These are phyloP conservation scores for Acanthopagrus latus DNA, from an alignment of 2,797 vertebrate genomes.

Conservation along the genomic window DNA sequence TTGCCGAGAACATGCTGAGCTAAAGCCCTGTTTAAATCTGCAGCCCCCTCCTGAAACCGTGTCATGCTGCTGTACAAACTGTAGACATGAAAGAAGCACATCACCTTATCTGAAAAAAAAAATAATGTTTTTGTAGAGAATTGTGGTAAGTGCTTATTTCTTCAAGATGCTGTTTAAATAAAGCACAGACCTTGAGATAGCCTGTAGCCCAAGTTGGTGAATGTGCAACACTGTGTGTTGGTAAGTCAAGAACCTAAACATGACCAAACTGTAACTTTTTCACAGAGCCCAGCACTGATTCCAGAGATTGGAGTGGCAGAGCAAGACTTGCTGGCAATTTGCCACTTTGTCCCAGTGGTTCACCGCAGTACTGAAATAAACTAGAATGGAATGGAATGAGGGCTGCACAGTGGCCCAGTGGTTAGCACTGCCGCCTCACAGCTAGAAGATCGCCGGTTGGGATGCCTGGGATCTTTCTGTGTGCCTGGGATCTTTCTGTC, in stretches of 20 bases:
- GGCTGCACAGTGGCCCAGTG: too few relatives aligned
- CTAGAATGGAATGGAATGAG: too few relatives aligned
- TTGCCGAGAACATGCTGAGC: constrained; percentile 22
- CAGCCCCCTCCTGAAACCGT: constrained; percentile 21
- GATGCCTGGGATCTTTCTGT: too few relatives aligned
- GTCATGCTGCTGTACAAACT: constrained; percentile 17
- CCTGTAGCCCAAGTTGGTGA: constrained; percentile 6
- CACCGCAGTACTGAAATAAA: background rate
- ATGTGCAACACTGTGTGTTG: background rate
- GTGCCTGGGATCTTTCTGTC: too few relatives aligned
- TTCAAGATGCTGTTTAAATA: background rate
- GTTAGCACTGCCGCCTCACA: too few relatives aligned
- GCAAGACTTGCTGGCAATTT: background rate
- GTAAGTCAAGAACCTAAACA: too few relatives aligned
- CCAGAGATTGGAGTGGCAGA: background rate
- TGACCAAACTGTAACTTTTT: too few relatives aligned
- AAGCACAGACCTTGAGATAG: background rate
- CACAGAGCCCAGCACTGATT: background rate
- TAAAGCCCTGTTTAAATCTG: constrained; percentile 24
- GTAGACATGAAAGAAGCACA: background rate
- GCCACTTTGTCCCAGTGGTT: background rate
- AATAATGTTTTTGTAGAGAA: constrained; percentile 15
- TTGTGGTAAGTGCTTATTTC: background rate
- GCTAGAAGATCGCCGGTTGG: too few relatives aligned
- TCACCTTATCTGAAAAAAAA: constrained; percentile 14